Evolutionary conservation across 2,888 invertebrate genomes (phyloP), one percentile per base, ranked within the genome.

Genomic region (Drosophila rubida): DNA sequence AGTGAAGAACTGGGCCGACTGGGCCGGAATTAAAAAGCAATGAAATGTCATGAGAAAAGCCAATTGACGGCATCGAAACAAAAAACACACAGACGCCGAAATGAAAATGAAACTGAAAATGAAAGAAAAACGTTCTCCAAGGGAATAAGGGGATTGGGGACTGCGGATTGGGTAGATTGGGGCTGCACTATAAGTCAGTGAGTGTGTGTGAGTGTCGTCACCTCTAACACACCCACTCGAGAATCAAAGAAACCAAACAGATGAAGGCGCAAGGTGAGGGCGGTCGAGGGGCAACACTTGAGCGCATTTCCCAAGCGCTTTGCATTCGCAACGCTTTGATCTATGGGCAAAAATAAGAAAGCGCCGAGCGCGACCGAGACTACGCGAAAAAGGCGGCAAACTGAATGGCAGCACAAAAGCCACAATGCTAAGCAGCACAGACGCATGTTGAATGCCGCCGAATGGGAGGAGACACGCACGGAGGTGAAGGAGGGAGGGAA

Each of bases 21-120:
- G n/a, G n/a, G 25, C 5, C 78, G 58, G 70, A 51, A 86, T 86
- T 80, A 62, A 77, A 86, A 80, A 57, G 83, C 73, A 73, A 83
- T 71, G 70, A 75, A 78, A 66, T 80, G 78, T 66, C 75, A 65
- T 51, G 64, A 63, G 53, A 55, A 60, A 66, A 67, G 76, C 68
- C 78, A 80, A 75, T 80, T 78, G 74, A 58, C 23, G 54, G 78
- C 42, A 23, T 42, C 48, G 25, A 25, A 25, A 25, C 4, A 25
- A 5, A 25, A 25, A 25, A 23, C n/a, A n/a, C n/a, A n/a, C n/a
- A n/a, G n/a, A n/a, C n/a, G n/a, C n/a, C n/a, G n/a, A n/a, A n/a
- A n/a, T n/a, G n/a, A n/a, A n/a, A n/a, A n/a, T n/a, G n/a, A n/a
- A n/a, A n/a, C n/a, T n/a, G 19, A 19, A 19, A 19, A 19, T 19